Evolutionary conservation across 2,797 vertebrate genomes (phyloP), one percentile per base, ranked within the genome.

Genomic region (Neosilurus hyrtlii): DNA sequence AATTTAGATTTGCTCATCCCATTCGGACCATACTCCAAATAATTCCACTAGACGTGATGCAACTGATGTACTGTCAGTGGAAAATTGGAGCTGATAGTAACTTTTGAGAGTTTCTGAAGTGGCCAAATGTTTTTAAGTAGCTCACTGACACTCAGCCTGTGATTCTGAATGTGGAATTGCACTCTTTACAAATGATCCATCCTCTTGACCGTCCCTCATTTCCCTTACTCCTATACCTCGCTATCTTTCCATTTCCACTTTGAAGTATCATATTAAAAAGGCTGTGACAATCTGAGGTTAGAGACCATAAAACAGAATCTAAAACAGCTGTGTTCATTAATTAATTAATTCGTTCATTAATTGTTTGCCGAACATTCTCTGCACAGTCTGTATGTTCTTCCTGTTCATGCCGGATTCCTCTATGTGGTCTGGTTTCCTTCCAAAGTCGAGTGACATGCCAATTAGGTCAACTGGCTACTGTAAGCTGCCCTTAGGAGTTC

Each of bases 91-190:
- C 52, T 51, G 18, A 26, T 24, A 77, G 43, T 18, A 26, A 52
- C 59, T 63, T 63, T 26, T 15, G 74, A 62, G 57, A 8, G 26
- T 59, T 61, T 76, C 22, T 43, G 57, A 77, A 77, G 61, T 49
- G 76, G 14, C 61, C 9, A 6, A 11, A 22, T 4, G 0, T 63
- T 65, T 57, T 81, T 75, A 87, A 68, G 57, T 56, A 37, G 35
- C 15, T 26, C 37, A 57, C 70, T 57, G 52, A 62, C 56, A 56
- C 67, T 52, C 14, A 51, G 10, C 16, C 18, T 80, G 63, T 83
- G 73, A 71, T 15, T 83, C 78, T 73, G 74, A 79, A n/a, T 20
- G 15, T 78, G 9, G 37, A 78, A 78, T 24, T 73, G 49, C 52
- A 30, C 68, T 56, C 79, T 78, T 80, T 43, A 26, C 37, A 65